A percentile compares a stretch with the other conserved stretches of the same genome.
phyloP scores from a whole-genome alignment of 2,888 invertebrate genomes.

The Trichogramma dendrolimi region DNA sequence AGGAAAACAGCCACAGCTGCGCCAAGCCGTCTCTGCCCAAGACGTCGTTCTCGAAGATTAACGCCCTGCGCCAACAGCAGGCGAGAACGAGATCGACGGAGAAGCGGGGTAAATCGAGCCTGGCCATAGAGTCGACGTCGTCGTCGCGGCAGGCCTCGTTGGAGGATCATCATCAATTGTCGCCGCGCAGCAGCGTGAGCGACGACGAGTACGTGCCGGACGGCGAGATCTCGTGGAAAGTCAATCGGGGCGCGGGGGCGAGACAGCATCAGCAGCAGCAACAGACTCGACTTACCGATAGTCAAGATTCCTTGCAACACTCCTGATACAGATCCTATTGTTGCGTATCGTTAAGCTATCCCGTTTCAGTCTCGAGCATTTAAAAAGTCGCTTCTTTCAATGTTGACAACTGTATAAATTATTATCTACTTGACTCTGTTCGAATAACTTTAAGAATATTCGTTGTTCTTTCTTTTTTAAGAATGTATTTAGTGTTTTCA shows the following conservation, averaged over 20 bases:
- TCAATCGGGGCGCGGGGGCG: slow-evolving; percentile 45
- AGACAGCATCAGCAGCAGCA: too few species aligned
- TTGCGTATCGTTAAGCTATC: too few species aligned
- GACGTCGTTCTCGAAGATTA: neutral
- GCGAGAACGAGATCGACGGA: neutral
- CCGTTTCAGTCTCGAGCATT: too few species aligned
- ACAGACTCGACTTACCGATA: too few species aligned
- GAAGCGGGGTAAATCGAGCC: neutral
- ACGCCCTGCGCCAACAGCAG: neutral
- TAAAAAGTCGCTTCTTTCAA: too few species aligned
- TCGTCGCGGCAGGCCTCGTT: neutral
- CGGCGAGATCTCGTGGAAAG: slow-evolving; percentile 44
- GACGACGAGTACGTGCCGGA: slow-evolving; percentile 13
- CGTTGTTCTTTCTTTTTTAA: too few species aligned
- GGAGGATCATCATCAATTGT: neutral
- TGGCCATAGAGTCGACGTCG: neutral
- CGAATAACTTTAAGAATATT: too few species aligned
- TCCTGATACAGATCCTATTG: too few species aligned
- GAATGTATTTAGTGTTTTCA: too few species aligned
- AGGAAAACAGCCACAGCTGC: slow-evolving; percentile 40
- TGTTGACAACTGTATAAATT: too few species aligned
- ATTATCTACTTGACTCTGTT: too few species aligned
- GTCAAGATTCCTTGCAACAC: too few species aligned
- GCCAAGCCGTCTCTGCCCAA: neutral
- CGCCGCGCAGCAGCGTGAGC: neutral